Evolutionary conservation across 2,888 invertebrate genomes (phyloP).

Genomic region (Lasioglossum lativentre): DNA sequence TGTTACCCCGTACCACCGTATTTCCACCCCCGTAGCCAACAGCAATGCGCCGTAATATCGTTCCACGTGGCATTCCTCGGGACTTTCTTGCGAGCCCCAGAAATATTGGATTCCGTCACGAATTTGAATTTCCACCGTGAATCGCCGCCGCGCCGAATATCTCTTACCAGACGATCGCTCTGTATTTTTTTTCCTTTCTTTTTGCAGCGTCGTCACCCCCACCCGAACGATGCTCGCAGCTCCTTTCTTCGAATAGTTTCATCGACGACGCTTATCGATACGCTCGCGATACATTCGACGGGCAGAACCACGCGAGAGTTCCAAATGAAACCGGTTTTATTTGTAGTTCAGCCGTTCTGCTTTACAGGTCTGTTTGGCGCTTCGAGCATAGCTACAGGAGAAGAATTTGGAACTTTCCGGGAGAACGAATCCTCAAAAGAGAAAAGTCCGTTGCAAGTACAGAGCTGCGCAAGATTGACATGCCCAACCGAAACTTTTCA

Average conservation of each 20-base stretch:
- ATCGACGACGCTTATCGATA: slow-evolving; percentile 21
- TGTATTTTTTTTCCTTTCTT: not conserved
- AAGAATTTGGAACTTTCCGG: not conserved
- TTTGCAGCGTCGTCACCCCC: not conserved
- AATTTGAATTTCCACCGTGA: slow-evolving; percentile 63
- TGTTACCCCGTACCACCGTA: not conserved
- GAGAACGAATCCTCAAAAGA: not conserved
- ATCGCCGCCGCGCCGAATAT: slow-evolving; percentile 33
- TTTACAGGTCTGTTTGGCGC: not conserved
- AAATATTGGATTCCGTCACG: slow-evolving; percentile 65
- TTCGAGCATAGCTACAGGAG: not conserved
- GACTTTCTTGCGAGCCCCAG: slow-evolving; percentile 39
- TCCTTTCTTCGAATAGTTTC: not conserved
- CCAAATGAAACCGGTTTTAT: slow-evolving; percentile 2
- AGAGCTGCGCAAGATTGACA: not conserved
- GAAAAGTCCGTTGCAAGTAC: not conserved
- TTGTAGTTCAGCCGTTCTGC: not conserved
- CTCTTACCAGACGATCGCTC: slow-evolving; percentile 25
- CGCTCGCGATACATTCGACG: slow-evolving; percentile 4
- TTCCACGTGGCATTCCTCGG: slow-evolving; percentile 56
- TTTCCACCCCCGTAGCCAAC: slow-evolving; percentile 10
- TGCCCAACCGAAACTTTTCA: not conserved
- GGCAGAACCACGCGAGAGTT: not conserved
- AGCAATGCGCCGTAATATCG: slow-evolving; percentile 62
- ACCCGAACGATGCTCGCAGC: not conserved